Evolutionary conservation across 2,113 vertebrate genomes (phyloP).

Genomic region (Ranitomeya imitator): DNA sequence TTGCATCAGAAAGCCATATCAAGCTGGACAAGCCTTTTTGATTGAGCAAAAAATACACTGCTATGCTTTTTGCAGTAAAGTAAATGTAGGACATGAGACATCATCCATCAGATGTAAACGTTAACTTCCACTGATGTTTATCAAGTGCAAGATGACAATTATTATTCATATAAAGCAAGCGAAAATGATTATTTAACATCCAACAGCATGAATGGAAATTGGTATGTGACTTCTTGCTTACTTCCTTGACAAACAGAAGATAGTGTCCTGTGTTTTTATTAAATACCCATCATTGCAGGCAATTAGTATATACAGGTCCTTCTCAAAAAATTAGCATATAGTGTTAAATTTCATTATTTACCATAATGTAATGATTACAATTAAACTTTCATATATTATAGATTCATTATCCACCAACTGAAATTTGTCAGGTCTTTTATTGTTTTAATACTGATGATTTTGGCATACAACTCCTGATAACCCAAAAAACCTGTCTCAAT

Average conservation of each 20-base stretch:
- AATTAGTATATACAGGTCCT: neutral
- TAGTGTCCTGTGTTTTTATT: neutral
- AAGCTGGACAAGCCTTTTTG: neutral
- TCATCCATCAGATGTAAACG: neutral
- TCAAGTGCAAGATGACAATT: neutral
- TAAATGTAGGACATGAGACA: neutral
- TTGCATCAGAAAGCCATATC: neutral
- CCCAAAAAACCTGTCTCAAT: too few species aligned
- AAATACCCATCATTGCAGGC: neutral
- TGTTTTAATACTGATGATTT: too few species aligned
- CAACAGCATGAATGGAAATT: neutral
- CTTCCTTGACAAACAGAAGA: neutral
- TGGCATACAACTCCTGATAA: too few species aligned
- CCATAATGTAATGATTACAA: too few species aligned
- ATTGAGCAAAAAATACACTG: neutral
- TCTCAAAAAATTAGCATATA: too few species aligned
- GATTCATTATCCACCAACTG: too few species aligned
- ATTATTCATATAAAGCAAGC: neutral
- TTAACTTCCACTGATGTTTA: neutral
- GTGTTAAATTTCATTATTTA: too few species aligned
- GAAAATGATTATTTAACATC: constrained; percentile 1
- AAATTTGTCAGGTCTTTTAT: too few species aligned
- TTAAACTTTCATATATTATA: too few species aligned
- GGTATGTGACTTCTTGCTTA: neutral
- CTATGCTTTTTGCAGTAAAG: neutral